These are phyloP conservation scores for Phymastichus coffea DNA, from an alignment of 1,140 invertebrate species.

Conservation along the genomic window DNA sequence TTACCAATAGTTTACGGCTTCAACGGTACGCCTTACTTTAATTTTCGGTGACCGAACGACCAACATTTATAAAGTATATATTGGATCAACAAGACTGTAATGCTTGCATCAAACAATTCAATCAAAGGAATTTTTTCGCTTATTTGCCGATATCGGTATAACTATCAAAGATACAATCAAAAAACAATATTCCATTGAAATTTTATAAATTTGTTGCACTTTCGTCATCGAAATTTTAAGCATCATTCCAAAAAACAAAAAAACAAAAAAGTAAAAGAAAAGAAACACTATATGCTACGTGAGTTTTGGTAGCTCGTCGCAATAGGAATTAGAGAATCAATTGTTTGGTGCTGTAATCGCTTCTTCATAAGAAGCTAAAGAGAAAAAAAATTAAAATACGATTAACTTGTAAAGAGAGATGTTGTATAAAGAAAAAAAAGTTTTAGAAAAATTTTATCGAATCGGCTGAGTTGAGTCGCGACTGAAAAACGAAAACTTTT, in stretches of 20 bases:
- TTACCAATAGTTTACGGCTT: constrained; percentile 15
- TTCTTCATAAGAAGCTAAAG: background rate
- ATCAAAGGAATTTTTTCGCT: constrained; percentile 15
- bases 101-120: constrained; percentile 2
- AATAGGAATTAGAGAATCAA: constrained; percentile 24
- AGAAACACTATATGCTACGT: background rate
- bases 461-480: constrained; percentile 16
- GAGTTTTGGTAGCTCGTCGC: constrained; percentile 18
- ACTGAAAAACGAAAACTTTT: constrained; percentile 17
- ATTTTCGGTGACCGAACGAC: constrained; percentile 14
- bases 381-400: background rate
- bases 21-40: background rate
- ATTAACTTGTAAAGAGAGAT: constrained; percentile 24
- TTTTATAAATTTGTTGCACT: constrained; percentile 4
- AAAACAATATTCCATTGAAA: constrained; percentile 3
- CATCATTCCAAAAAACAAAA: background rate
- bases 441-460: constrained; percentile 22
- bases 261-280: too few relatives aligned
- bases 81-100: constrained; percentile 9
- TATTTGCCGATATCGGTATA: background rate
- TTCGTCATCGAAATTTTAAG: constrained; percentile 15
- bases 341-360: constrained; percentile 24
- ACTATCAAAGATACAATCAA: background rate
- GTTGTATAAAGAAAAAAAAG: constrained; percentile 24
- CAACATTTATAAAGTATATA: background rate